These are phyloP conservation scores for Tryphoninae sp. DNA, from an alignment of 2,888 invertebrate genomes.

Conservation along the genomic window DNA sequence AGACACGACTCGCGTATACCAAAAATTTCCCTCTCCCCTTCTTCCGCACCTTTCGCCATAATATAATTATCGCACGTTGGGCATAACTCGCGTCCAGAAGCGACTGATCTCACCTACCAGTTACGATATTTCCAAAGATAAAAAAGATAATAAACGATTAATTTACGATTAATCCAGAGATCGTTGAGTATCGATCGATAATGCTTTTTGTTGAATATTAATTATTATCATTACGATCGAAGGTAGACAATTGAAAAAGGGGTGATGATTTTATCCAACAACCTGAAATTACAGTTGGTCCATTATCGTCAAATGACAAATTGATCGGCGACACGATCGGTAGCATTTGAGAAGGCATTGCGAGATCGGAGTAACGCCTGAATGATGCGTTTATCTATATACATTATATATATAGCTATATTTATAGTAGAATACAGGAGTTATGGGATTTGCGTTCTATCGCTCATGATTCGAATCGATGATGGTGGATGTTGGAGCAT, in stretches of 20 bases:
- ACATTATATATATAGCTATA: background rate
- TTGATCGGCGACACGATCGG: constrained; percentile 40
- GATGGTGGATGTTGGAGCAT: constrained; percentile 36
- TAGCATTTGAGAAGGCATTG: constrained; percentile 21
- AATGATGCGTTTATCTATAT: constrained; percentile 12
- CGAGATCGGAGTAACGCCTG: constrained; percentile 15
- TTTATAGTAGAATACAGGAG: background rate
- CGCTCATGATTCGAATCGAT: constrained; percentile 54
- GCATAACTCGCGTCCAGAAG: constrained; percentile 12
- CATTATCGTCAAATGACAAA: constrained; percentile 26
- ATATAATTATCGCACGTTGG: background rate
- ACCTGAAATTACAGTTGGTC: background rate
- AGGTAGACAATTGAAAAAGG: background rate
- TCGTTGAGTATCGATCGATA: too few species aligned
- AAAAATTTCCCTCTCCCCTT: background rate
- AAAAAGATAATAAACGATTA: too few species aligned
- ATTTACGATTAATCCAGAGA: too few species aligned
- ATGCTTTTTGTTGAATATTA: too few species aligned
- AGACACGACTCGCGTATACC: constrained; percentile 46
- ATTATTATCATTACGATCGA: background rate
- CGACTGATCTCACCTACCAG: background rate
- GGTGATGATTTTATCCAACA: constrained; percentile 2
- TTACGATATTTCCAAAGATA: background rate
- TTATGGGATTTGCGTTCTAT: constrained; percentile 46
- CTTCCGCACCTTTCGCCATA: background rate